Percentiles rank a stretch among this genome's conserved stretches.
Evolutionary conservation across 2,888 invertebrate genomes (phyloP).

Genomic region (Athrips mouffetella): DNA sequence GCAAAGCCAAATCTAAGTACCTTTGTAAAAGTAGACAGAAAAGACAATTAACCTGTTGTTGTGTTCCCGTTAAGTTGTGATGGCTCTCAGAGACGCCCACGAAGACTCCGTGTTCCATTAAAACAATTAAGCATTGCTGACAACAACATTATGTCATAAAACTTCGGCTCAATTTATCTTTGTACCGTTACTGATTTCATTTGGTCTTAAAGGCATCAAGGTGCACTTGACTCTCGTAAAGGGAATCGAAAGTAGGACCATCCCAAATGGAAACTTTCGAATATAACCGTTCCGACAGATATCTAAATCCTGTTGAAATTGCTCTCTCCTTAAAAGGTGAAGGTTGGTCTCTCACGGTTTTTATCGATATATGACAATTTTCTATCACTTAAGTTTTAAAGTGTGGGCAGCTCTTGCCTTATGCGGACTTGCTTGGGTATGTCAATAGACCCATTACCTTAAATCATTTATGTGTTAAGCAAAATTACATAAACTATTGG

Average conservation of each 20-base stretch:
- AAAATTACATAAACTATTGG: not conserved
- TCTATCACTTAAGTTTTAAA: conserved; percentile 1
- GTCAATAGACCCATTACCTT: not conserved
- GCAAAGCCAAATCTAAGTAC: too few species aligned
- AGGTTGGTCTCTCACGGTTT: conserved; percentile 14
- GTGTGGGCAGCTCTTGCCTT: conserved; percentile 10
- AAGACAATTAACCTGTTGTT: not conserved
- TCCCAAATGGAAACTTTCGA: conserved; percentile 10
- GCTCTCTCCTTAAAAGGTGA: conserved; percentile 27
- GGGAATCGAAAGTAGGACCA: not conserved
- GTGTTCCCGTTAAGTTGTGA: conserved; percentile 2
- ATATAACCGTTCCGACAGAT: conserved; percentile 13
- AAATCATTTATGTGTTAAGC: not conserved
- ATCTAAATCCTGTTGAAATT: conserved; percentile 13
- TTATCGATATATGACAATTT: conserved; percentile 14
- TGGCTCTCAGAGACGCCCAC: not conserved
- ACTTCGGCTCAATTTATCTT: conserved; percentile 19
- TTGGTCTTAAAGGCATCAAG: conserved; percentile 18
- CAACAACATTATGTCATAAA: conserved; percentile 20
- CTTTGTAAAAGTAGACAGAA: not conserved
- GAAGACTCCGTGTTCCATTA: conserved; percentile 33
- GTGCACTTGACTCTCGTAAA: conserved; percentile 1
- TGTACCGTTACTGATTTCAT: conserved; percentile 22
- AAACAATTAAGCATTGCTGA: conserved; percentile 33
- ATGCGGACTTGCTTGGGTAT: not conserved